These are phyloP conservation scores for Suricata suricatta DNA, from an alignment of 2,113 vertebrate genomes.

Conservation along the genomic window DNA sequence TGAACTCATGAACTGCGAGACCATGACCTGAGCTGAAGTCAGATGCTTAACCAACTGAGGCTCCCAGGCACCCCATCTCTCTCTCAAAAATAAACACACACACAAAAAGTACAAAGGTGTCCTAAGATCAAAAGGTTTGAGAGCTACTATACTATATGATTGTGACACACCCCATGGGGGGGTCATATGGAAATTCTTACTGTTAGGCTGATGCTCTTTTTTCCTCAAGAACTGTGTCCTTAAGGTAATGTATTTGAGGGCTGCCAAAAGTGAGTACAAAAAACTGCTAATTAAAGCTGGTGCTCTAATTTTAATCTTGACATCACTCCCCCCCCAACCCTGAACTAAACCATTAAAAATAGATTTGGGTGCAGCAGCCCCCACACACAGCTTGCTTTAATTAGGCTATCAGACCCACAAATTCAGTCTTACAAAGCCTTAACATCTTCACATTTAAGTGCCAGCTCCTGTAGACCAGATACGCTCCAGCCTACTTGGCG, in stretches of 20 bases:
- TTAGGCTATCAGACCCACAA: constrained; percentile 41
- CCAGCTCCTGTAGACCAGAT: constrained; percentile 40
- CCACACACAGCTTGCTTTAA: constrained; percentile 12
- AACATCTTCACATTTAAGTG: constrained; percentile 22
- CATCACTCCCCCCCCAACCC: not conserved
- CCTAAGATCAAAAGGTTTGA: not conserved
- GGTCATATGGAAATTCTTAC: not conserved
- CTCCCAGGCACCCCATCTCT: no score
- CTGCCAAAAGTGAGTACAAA: not conserved
- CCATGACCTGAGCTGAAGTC: no score
- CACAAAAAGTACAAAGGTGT: not conserved
- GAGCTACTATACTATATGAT: not conserved
- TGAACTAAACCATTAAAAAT: constrained; percentile 67
- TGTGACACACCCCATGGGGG: not conserved
- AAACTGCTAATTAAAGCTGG: constrained; percentile 51
- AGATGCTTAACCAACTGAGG: no score
- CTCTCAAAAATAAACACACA: no score
- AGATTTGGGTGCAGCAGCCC: constrained; percentile 28
- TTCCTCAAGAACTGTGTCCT: not conserved
- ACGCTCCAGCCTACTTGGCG: not conserved
- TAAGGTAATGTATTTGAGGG: constrained; percentile 5
- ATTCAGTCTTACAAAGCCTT: constrained; percentile 28
- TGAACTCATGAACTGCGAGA: no score
- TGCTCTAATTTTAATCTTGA: constrained; percentile 63
- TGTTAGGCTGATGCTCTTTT: not conserved